Evolutionary conservation across 2,113 vertebrate genomes (phyloP).

Genomic region (Heteronetta atricapilla): DNA sequence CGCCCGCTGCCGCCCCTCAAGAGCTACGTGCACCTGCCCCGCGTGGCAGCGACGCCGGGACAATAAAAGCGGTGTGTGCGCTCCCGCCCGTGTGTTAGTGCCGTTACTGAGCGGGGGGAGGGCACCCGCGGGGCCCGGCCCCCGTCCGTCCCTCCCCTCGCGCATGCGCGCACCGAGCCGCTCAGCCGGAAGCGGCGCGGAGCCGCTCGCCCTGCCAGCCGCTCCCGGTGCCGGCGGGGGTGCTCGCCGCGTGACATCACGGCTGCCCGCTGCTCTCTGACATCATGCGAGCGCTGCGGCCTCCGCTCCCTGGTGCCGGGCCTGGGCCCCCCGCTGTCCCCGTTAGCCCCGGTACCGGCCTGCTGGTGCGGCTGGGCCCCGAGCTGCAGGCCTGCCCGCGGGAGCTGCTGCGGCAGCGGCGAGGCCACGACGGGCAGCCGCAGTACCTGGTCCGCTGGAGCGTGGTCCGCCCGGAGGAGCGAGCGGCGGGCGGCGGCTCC

Average conservation of each 20-base stretch:
- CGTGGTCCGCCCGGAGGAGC: constrained; percentile 73
- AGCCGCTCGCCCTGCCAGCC: no score
- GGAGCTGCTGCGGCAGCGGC: constrained; percentile 87
- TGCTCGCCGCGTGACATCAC: no score
- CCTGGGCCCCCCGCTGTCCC: no score
- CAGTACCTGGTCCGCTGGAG: constrained; percentile 90
- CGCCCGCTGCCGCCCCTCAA: constrained; percentile 91
- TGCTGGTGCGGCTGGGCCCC: constrained; percentile 85
- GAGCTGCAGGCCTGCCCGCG: constrained; percentile 83
- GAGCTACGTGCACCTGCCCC: constrained; percentile 86
- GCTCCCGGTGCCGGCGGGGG: no score
- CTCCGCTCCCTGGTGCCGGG: no score
- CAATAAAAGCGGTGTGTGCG: background rate
- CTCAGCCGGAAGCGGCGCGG: no score
- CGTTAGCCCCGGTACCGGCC: constrained; percentile 43
- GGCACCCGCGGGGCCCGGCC: background rate
- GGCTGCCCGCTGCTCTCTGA: no score
- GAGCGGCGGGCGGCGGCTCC: constrained; percentile 47
- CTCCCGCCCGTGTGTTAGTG: accelerated
- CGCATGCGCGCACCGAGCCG: background rate
- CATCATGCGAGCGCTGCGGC: no score
- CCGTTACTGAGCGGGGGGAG: background rate
- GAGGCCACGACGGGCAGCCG: constrained; percentile 79
- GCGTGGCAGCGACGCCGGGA: background rate
- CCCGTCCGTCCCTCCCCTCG: background rate